These are phyloP conservation scores for Pseudomugil gertrudae DNA, from an alignment of 2,797 vertebrate species.

Conservation along the genomic window DNA sequence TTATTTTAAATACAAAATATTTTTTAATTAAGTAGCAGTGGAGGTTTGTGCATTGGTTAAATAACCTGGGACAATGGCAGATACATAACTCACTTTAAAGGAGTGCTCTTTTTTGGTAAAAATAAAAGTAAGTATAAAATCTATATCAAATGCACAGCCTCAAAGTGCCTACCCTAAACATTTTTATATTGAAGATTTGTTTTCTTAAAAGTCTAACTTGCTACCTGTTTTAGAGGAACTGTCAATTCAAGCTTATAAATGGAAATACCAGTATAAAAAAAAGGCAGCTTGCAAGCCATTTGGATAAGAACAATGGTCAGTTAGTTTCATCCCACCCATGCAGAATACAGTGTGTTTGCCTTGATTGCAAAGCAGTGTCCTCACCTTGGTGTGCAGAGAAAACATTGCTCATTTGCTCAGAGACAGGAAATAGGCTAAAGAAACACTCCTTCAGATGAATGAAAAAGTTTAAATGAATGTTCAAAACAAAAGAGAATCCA, in stretches of 20 bases:
- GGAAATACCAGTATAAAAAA: slow-evolving; percentile 26
- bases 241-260: slow-evolving; percentile 4
- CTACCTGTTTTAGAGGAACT: neutral
- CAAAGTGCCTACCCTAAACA: neutral
- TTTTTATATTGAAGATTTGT: neutral
- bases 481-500: slow-evolving; percentile 55
- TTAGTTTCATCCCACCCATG: slow-evolving; percentile 64
- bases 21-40: slow-evolving; percentile 14
- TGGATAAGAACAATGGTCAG: slow-evolving; percentile 56
- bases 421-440: slow-evolving; percentile 7
- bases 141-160: neutral
- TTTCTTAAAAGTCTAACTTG: slow-evolving; percentile 1
- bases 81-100: slow-evolving; percentile 56
- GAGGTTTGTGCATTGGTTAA: slow-evolving; percentile 55
- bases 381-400: slow-evolving; percentile 48
- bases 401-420: slow-evolving; percentile 14
- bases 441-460: slow-evolving; percentile 15
- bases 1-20: neutral
- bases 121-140: neutral
- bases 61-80: slow-evolving; percentile 53
- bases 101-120: slow-evolving; percentile 34
- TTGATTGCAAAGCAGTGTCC: slow-evolving; percentile 56
- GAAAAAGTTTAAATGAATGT: slow-evolving; percentile 45
- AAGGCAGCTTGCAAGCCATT: slow-evolving; percentile 62
- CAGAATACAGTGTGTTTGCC: slow-evolving; percentile 39